Evolutionary conservation across 2,888 invertebrate genomes (phyloP).

Genomic region (Acrocyrtus sp.): DNA sequence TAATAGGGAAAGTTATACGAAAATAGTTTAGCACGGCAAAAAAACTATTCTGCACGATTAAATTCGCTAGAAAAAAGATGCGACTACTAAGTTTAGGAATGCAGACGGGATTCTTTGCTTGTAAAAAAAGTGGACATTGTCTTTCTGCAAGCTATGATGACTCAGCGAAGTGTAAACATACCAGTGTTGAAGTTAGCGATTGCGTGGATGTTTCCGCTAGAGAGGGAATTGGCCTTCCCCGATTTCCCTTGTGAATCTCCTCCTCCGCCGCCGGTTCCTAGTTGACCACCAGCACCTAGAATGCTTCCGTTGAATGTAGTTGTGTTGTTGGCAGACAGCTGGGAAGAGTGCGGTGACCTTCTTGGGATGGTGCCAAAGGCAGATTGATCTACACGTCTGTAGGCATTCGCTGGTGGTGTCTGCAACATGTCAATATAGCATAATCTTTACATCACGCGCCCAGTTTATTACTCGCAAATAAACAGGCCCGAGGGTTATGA

Average conservation of each 20-base stretch:
- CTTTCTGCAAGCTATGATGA: too few relatives aligned
- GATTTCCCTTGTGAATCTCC: conserved; percentile 39
- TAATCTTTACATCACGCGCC: conserved; percentile 42
- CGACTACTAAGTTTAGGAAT: background rate
- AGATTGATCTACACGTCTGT: conserved; percentile 74
- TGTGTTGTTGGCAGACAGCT: conserved; percentile 54
- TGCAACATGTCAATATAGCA: conserved; percentile 65
- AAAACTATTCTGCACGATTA: too few relatives aligned
- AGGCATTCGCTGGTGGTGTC: conserved; percentile 78
- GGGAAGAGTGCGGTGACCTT: conserved; percentile 57
- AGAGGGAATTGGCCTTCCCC: conserved; percentile 52
- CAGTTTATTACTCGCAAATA: too few relatives aligned
- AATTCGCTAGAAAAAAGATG: conserved; percentile 73
- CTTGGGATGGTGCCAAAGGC: conserved; percentile 62
- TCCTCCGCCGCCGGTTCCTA: conserved; percentile 26
- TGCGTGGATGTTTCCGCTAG: conserved; percentile 61
- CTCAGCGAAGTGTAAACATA: too few relatives aligned
- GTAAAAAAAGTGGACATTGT: background rate
- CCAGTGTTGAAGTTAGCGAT: conserved; percentile 55
- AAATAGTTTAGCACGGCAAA: too few relatives aligned
- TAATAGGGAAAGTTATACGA: too few relatives aligned
- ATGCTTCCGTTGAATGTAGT: conserved; percentile 43
- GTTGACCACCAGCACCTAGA: conserved; percentile 49
- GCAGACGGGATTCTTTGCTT: background rate
- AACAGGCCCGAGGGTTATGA: too few relatives aligned